Base-by-base conservation (phyloP, 1,140 invertebrate species). In the Caerostris darwini region DNA sequence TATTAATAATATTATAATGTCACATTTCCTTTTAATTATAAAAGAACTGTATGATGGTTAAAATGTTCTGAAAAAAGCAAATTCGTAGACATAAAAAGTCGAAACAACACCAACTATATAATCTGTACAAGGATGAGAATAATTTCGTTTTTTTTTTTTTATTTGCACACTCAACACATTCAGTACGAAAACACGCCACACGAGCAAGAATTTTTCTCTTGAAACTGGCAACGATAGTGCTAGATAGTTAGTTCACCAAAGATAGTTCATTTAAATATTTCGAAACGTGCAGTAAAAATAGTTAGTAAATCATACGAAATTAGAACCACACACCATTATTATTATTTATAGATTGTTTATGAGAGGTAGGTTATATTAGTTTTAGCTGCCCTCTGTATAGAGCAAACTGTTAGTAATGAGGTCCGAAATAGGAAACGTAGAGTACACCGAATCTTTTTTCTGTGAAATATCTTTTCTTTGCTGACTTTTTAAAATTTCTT, bases 241-340 rank as follows among this genome's bases (percentile, higher is more conserved):
- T 94, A 94, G 86, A 94, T 94, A 88, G 54, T 77, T 94, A 82
- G 34, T 94, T 94, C 92, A 94, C 89, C 56, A 89, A 94, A 94
- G 92, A 94, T 89, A 94, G 69, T 94, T 69, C 92, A 94, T 94
- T 82, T 94, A 94, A 94, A 71, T 94, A 94, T 77, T 89, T 94
- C 92, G 92, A 94, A 88, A 94, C 92, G 92, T 94, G 92, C 92
- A 94, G 56, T 94, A 94, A 94, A 94, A 94, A 94, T 94, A 94
- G 92, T 61, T 93, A 94, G 92, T 89, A 94, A 94, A 94, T 67
- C 85, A 94, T 94, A 94, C 71, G 92, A 94, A 94, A 94, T 88
- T 94, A 88, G 86, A 58, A 94, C 85, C 86, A 94, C 58, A 94
- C 92, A 94, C 92, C 92, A 89, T 88, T 89, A 94, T 89, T 89